Base-by-base conservation (phyloP, 2,888 invertebrate genomes). In the Trissolcus brochymenae region DNA sequence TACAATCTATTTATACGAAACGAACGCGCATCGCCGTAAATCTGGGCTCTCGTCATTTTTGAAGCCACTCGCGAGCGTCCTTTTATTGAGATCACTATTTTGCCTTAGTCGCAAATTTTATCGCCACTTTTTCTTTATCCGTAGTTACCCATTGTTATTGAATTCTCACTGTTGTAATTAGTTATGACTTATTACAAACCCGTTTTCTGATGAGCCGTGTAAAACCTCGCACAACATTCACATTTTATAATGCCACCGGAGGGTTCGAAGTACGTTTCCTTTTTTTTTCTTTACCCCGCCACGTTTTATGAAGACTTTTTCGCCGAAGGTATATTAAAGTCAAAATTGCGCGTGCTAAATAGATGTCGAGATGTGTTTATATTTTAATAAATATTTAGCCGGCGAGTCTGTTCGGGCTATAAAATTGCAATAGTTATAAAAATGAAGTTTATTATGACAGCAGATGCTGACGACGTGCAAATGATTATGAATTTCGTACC, bases 1-100 rank as follows among this genome's bases (percentile, higher is more conserved):
- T 79, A 79, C 67, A 70, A 74, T 76, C 59, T 61, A 79, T 68
- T 79, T 79, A 79, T 79, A 73, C 62, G 73, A 70, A 79, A 73
- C 76, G 71, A 79, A 78, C 75, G 50, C 72, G 64, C 60, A 66
- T 66, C 49, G 66, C 57, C 76, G 59, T 79, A 76, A 79, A 79
- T 79, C 76, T 68, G 76, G 35, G 65, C 67, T 73, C 66, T 75
- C 75, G 75, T 72, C 75, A 68, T 72, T 79, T 76, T 65, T 60
- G 61, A 79, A 73, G 56, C 60, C 56, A 62, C 75, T 35, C 35
- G 9, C 35, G 35, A 9, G 35, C 35, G 9, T 11, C 4, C 68
- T 62, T 75, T 78, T 79, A 75, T 75, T 79, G 74, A 72, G 72
- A 76, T 79, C 68, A 68, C 65, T 76, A 35, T 11, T 79, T 76